phyloP scores from a whole-genome alignment of 2,797 vertebrate species.

The Acrocephalus scirpaceus region DNA sequence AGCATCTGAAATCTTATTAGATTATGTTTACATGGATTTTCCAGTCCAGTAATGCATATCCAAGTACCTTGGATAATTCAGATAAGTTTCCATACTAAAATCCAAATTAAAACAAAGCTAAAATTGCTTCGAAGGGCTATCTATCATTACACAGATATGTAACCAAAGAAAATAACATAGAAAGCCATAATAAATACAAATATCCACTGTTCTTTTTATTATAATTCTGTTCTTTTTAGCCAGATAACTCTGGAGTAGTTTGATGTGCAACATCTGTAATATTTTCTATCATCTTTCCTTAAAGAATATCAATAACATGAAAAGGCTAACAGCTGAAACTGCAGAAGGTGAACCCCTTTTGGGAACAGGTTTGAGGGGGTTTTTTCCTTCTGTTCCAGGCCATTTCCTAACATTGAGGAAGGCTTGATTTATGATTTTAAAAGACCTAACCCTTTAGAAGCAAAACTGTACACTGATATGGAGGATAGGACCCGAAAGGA shows the following conservation, averaged over 20 bases:
- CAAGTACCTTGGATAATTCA: neutral
- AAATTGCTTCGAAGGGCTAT: neutral
- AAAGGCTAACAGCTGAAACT: neutral
- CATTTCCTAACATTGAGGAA: neutral
- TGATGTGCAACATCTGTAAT: neutral
- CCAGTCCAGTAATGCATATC: slow-evolving; percentile 17
- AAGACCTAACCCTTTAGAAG: neutral
- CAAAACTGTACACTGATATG: neutral
- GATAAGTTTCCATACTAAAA: neutral
- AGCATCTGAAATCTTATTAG: neutral
- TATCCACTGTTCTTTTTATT: neutral
- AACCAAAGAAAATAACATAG: neutral
- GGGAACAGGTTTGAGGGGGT: rapidly evolving
- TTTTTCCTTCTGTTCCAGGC: neutral
- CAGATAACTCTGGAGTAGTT: neutral
- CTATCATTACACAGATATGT: neutral
- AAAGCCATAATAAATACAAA: slow-evolving; percentile 8
- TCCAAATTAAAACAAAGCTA: slow-evolving; percentile 19
- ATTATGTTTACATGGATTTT: slow-evolving; percentile 37
- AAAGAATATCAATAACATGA: neutral
- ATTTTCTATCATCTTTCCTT: neutral
- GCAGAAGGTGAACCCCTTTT: neutral
- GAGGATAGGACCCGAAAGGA: neutral
- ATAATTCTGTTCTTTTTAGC: neutral
- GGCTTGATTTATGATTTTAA: neutral